phyloP scores from a whole-genome alignment of 2,797 vertebrate species.

The Podarcis lilfordi region DNA sequence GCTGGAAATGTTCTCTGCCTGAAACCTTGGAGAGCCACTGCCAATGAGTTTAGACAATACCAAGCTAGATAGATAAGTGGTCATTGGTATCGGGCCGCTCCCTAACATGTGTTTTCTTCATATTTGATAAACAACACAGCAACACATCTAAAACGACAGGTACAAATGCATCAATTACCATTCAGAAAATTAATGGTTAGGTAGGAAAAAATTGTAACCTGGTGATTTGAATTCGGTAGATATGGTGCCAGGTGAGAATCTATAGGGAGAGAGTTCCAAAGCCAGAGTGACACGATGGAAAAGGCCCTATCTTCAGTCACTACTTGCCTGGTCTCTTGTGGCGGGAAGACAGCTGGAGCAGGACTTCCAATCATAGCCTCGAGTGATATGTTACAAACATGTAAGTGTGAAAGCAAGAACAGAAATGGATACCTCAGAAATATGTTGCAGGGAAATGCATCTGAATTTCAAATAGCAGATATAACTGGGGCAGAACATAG shows the following conservation, averaged over 20 bases:
- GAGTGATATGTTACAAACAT: neutral
- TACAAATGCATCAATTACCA: neutral
- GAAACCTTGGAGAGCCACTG: too few relatives aligned
- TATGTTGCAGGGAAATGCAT: neutral
- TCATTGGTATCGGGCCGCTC: too few relatives aligned
- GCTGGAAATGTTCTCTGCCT: too few relatives aligned
- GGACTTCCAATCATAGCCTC: neutral
- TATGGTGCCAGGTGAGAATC: neutral
- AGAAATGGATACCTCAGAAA: neutral
- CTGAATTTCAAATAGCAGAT: constrained; percentile 9
- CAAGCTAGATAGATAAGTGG: too few relatives aligned
- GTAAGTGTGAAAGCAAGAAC: neutral
- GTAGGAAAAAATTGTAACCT: neutral
- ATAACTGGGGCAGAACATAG: constrained; percentile 38
- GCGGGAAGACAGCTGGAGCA: neutral
- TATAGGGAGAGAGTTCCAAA: neutral
- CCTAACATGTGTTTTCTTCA: neutral
- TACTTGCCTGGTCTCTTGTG: neutral
- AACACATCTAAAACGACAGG: neutral
- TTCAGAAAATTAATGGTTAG: neutral
- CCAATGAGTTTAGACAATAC: too few relatives aligned
- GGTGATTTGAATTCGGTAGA: neutral
- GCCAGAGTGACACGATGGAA: neutral
- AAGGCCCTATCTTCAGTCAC: neutral
- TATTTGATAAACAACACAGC: neutral